Base-by-base conservation (phyloP, 2,888 invertebrate species). In the Tetragonisca angustula region DNA sequence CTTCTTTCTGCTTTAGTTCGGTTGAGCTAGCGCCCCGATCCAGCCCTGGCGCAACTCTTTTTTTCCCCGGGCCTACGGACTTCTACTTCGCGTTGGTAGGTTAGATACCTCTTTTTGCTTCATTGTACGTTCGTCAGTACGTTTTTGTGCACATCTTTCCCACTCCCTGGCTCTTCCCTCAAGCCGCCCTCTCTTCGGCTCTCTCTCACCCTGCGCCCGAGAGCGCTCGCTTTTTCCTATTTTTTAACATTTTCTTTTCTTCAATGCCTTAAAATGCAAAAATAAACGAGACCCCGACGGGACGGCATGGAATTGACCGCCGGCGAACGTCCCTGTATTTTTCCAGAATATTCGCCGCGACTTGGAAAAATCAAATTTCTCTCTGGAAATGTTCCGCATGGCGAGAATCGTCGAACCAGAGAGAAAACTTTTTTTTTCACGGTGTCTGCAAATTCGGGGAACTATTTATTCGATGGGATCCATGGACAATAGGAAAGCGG, bases 201-300 rank as follows among this genome's bases (percentile, higher is more conserved):
- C 88, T 90, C 88, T 90, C 88, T 91, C 90, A 89, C 92, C 93
- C 92, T 91, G 90, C 90, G 91, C 92, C 92, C 91, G 92, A 90
- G 91, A 32, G 32, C 92, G 91, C 90, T 91, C 91, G 91, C 91
- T 91, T 91, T 92, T 91, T 91, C 89, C 91, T 91, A 91, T 93
- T 93, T 93, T 93, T 93, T 90, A 92, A 93, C 93, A 93, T 93
- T 93, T 93, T 93, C 93, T 93, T 93, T 93, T 92, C 93, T 93
- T 93, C 93, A 90, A 93, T 93, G 92, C 93, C 93, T 93, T 93
- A 93, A 93, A 93, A 93, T 93, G 93, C 93, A 93, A 93, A 93
- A 93, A 93, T 93, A 93, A 93, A 93, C 93, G 93, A 93, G 88
- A 83, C 85, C 86, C 70, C 74, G 43, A 87, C 76, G 82, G 83